Evolutionary conservation across 2,797 vertebrate species (phyloP).

Genomic region (Erpetoichthys calabaricus): DNA sequence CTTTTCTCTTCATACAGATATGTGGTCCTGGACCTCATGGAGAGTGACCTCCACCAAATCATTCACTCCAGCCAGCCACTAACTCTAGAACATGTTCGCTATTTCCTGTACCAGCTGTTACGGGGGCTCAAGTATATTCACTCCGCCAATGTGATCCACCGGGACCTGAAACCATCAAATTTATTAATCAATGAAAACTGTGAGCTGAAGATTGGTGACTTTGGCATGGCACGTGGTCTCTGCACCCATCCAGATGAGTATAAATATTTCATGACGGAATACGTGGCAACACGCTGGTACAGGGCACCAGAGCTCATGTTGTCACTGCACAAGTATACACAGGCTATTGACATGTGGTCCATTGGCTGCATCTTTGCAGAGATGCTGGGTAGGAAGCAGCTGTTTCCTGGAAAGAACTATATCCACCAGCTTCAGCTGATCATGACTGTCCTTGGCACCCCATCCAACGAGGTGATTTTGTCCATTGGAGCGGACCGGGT

Average conservation of each 20-base stretch:
- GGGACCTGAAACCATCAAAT: conserved; percentile 84
- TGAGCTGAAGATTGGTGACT: conserved; percentile 85
- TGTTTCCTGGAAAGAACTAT: conserved; percentile 80
- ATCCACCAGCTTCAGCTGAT: conserved; percentile 84
- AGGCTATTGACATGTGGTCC: conserved; percentile 85
- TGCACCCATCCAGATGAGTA: conserved; percentile 62
- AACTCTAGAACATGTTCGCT: conserved; percentile 74
- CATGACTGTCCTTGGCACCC: conserved; percentile 72
- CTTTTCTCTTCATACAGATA: conserved; percentile 45
- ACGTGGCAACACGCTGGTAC: conserved; percentile 88
- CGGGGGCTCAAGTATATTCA: conserved; percentile 84
- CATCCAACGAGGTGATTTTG: conserved; percentile 57
- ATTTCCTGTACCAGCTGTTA: conserved; percentile 83
- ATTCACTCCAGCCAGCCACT: conserved; percentile 75
- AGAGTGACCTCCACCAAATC: conserved; percentile 84
- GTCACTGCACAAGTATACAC: conserved; percentile 74
- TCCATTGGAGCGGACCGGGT: conserved; percentile 75
- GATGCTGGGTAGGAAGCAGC: conserved; percentile 77
- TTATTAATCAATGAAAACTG: conserved; percentile 84
- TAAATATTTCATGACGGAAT: conserved; percentile 82
- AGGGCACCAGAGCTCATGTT: conserved; percentile 81
- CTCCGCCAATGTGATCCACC: conserved; percentile 80
- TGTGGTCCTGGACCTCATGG: conserved; percentile 83
- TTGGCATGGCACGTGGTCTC: conserved; percentile 83
- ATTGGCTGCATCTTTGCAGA: conserved; percentile 86